These are phyloP conservation scores for Choristoneura fumiferana DNA, from an alignment of 1,140 invertebrate genomes.

Conservation along the genomic window DNA sequence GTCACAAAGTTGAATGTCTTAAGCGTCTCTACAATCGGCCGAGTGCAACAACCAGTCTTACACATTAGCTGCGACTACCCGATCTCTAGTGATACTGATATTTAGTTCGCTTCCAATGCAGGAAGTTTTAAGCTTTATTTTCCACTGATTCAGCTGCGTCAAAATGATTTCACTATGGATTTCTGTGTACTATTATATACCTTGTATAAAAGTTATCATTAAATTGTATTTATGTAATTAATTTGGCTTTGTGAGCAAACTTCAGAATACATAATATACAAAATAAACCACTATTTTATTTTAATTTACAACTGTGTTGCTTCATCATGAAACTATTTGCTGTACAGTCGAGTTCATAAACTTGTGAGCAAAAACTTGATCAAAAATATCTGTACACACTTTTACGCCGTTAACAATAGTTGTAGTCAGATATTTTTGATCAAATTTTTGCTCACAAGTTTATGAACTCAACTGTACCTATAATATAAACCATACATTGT, in stretches of 20 bases:
- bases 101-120: conserved; percentile 40
- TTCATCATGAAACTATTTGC: too few relatives aligned
- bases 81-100: conserved; percentile 67
- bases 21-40: conserved; percentile 46
- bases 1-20: conserved; percentile 68
- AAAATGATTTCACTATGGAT: conserved; percentile 59
- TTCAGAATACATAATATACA: conserved; percentile 76
- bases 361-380: too few relatives aligned
- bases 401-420: too few relatives aligned
- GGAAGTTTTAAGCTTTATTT: conserved; percentile 55
- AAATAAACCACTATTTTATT: conserved; percentile 73
- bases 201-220: conserved; percentile 73
- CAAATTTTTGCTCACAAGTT: too few relatives aligned
- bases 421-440: too few relatives aligned
- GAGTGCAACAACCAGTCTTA: conserved; percentile 44
- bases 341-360: too few relatives aligned
- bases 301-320: conserved; percentile 19
- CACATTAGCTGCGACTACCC: conserved; percentile 32
- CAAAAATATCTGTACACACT: too few relatives aligned
- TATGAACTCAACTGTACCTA: too few relatives aligned
- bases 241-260: conserved; percentile 75
- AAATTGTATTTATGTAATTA: conserved; percentile 76
- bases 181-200: conserved; percentile 64
- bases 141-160: conserved; percentile 49
- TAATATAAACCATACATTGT: too few relatives aligned